Evolutionary conservation across 2,797 vertebrate species (phyloP), one percentile per base, ranked within the genome.

Genomic region (Crax fasciolata): DNA sequence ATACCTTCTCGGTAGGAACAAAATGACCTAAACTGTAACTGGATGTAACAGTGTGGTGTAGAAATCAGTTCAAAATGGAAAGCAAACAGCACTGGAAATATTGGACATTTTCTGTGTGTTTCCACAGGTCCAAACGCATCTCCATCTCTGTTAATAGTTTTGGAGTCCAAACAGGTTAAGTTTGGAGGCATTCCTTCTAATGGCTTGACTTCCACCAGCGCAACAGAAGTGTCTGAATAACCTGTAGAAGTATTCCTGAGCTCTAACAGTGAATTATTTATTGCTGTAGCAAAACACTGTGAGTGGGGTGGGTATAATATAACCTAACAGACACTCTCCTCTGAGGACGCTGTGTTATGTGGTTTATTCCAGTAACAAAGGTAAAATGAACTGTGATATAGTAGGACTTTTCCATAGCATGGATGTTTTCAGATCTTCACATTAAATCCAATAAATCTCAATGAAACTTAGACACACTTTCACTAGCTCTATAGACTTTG

Each of bases 131-230:
- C 32, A 77, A 62, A 84, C 18, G 11, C 30, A 57, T 32, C 11
- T 87, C 11, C 10, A 75, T 1, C 3, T 2, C 16, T 79, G 27
- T 5, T 20, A 74, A n/a, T 1, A 59, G 30, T n/a, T 0, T 1
- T 59, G 44, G 9, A 81, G 5, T 9, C 9, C 11, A 74, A 32
- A 8, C 43, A 74, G 58, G 11, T 24, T 46, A 61, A 35, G 2
- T 84, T 67, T 52, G 27, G 16, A 68, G 7, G 5, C 11, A 72
- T 5, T 67, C 57, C 10, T 54, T 89, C 13, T 11, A 58, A 28
- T 13, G 17, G 12, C 6, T 15, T 9, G 28, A 18, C 39, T 18
- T 72, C 11, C 23, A 32, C 20, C 25, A 81, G 9, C 6, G 44
- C 20, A 74, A 18, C 2, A 41, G n/a, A 87, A 71, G 4, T n/a